Percentiles rank a stretch among this genome's conserved stretches.
Conservation (phyloP, 2,113 vertebrate genomes). For the Girardinichthys multiradiatus region DNA sequence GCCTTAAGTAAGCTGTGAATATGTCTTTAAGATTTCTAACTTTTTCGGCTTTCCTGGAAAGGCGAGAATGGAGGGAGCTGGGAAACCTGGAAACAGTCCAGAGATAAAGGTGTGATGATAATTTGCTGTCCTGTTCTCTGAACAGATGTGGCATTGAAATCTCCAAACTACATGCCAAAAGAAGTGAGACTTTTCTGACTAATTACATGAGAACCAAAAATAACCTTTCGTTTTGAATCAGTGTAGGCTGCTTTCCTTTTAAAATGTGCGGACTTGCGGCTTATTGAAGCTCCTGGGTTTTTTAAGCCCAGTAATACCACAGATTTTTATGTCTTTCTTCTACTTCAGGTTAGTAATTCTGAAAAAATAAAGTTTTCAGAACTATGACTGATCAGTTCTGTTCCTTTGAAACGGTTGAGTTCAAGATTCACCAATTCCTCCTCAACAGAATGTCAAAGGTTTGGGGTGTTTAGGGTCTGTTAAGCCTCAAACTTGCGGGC, state of each 20-base stretch:
- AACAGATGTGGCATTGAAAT: slow-evolving; percentile 31
- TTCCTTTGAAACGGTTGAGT: slow-evolving; percentile 5
- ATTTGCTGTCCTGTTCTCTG: slow-evolving; percentile 29
- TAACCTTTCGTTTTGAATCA: not conserved
- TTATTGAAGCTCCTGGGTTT: not conserved
- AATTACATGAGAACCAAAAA: not conserved
- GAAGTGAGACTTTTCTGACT: slow-evolving; percentile 7
- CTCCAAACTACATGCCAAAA: slow-evolving; percentile 24
- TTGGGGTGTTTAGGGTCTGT: slow-evolving; percentile 49
- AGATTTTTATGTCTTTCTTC: not conserved
- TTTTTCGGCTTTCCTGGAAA: not conserved
- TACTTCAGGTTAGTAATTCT: not conserved
- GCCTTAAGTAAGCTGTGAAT: not conserved
- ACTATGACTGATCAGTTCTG: not conserved
- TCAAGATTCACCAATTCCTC: slow-evolving; percentile 3
- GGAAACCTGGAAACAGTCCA: slow-evolving; percentile 45
- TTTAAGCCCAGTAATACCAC: not conserved
- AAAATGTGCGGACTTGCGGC: not conserved
- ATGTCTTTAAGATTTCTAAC: not conserved
- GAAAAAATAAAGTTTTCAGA: not conserved
- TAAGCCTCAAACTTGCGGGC: slow-evolving; percentile 53
- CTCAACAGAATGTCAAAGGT: slow-evolving; percentile 25
- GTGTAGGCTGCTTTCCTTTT: not conserved
- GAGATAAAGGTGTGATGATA: slow-evolving; percentile 42
- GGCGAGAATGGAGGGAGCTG: slow-evolving; percentile 22